Conservation (phyloP, 2,113 vertebrate species). For the Tricholaema leucomelas region DNA sequence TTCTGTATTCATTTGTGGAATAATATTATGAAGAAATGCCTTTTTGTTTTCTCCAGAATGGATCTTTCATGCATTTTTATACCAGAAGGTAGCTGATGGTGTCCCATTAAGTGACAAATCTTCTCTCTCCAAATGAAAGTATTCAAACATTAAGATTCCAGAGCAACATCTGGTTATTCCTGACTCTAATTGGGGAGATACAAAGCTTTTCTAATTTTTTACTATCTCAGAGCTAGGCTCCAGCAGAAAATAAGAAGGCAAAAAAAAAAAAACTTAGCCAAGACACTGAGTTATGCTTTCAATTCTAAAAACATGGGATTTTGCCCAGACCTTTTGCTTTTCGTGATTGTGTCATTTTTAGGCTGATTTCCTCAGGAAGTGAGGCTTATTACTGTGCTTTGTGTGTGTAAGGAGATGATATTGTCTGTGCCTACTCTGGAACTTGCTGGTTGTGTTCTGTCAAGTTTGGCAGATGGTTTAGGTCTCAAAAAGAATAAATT, state of each 20-base stretch:
- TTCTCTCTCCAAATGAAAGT: not conserved
- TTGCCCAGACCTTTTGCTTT: conserved; percentile 43
- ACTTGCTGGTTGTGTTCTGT: conserved; percentile 12
- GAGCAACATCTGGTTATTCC: not conserved
- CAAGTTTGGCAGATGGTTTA: not conserved
- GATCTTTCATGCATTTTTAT: not conserved
- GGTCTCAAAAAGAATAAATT: not conserved
- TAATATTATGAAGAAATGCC: not conserved
- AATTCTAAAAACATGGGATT: conserved; percentile 18
- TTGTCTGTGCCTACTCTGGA: conserved; percentile 22
- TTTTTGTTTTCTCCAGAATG: not conserved
- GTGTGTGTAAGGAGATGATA: conserved; percentile 15
- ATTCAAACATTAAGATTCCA: not conserved
- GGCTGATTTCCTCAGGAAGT: conserved; percentile 52
- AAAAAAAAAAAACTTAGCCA: conserved; percentile 38
- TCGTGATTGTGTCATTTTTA: conserved; percentile 27
- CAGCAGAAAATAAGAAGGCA: conserved; percentile 20
- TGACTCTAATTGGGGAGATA: not conserved
- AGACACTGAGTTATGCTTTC: conserved; percentile 20
- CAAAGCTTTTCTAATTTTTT: not conserved
- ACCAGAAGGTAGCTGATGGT: not conserved
- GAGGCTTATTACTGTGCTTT: conserved; percentile 33
- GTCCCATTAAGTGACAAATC: not conserved
- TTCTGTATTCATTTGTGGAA: conserved; percentile 21
- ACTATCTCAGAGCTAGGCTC: not conserved